Evolutionary conservation across 2,888 invertebrate species (phyloP).

Genomic region (Tipula vernalis): DNA sequence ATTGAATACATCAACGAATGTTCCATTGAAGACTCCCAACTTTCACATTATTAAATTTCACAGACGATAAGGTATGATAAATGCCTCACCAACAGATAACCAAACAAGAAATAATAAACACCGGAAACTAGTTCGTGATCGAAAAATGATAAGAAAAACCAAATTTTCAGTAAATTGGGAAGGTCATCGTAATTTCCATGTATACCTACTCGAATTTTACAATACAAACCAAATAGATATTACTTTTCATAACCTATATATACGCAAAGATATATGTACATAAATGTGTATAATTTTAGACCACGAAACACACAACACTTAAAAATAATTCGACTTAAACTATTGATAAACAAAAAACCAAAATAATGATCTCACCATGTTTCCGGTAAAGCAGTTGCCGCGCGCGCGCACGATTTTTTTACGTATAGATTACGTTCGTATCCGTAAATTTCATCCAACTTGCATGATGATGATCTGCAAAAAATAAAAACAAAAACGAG

Average conservation of each 20-base stretch:
- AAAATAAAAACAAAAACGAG: neutral
- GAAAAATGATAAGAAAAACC: neutral
- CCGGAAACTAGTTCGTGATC: neutral
- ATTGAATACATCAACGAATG: no score
- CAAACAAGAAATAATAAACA: neutral
- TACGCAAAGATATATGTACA: no score
- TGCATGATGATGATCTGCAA: neutral
- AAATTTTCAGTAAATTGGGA: neutral
- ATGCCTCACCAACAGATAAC: neutral
- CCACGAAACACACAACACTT: neutral
- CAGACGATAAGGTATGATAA: neutral
- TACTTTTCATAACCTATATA: neutral
- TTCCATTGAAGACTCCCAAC: neutral
- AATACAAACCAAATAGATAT: neutral
- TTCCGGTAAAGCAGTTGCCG: neutral
- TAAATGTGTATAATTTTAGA: neutral
- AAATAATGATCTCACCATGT: neutral
- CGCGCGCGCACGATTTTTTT: neutral
- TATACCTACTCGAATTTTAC: neutral
- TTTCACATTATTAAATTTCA: neutral
- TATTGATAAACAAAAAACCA: neutral
- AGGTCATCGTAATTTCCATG: neutral
- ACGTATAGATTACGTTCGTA: neutral
- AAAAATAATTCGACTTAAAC: neutral
- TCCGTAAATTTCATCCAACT: neutral